These are phyloP conservation scores for Drosophila malerkotliana DNA, from an alignment of 1,140 invertebrate genomes.

Conservation along the genomic window DNA sequence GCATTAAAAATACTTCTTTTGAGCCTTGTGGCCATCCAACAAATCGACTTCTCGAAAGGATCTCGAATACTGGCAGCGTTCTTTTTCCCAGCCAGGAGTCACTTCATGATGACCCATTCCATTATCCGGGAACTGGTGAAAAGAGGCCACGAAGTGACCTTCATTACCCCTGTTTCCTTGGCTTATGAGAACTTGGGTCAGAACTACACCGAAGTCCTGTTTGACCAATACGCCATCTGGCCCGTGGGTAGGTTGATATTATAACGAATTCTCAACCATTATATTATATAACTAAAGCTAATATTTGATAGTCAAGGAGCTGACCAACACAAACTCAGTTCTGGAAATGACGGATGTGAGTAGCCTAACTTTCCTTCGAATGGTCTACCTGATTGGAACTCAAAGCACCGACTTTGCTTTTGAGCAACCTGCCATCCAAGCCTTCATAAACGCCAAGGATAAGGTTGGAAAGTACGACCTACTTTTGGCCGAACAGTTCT, in stretches of 20 bases:
- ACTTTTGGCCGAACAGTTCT: slow-evolving; percentile 82
- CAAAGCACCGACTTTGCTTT: slow-evolving; percentile 77
- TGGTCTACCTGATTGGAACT: slow-evolving; percentile 65
- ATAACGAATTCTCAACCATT: too few relatives aligned
- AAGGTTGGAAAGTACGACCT: slow-evolving; percentile 82
- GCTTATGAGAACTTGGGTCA: slow-evolving; percentile 48
- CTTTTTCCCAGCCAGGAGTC: slow-evolving; percentile 67
- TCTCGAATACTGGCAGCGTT: slow-evolving; percentile 66
- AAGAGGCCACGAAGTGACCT: slow-evolving; percentile 72
- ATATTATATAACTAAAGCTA: neutral
- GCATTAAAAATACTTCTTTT: slow-evolving; percentile 26
- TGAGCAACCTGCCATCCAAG: slow-evolving; percentile 74
- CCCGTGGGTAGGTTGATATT: slow-evolving; percentile 52
- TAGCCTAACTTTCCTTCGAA: slow-evolving; percentile 36
- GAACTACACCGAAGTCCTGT: slow-evolving; percentile 77
- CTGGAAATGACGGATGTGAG: slow-evolving; percentile 56
- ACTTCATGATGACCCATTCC: slow-evolving; percentile 72
- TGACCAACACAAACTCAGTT: slow-evolving; percentile 17
- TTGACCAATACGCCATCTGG: slow-evolving; percentile 76
- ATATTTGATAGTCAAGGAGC: slow-evolving; percentile 55
- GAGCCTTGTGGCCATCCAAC: slow-evolving; percentile 43
- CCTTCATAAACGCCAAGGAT: slow-evolving; percentile 73
- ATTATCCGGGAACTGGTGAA: slow-evolving; percentile 67
- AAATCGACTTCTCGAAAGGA: slow-evolving; percentile 20
- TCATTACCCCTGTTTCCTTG: slow-evolving; percentile 65